phyloP scores from a whole-genome alignment of 2,113 vertebrate species.

The Phrynosoma blainvillii region DNA sequence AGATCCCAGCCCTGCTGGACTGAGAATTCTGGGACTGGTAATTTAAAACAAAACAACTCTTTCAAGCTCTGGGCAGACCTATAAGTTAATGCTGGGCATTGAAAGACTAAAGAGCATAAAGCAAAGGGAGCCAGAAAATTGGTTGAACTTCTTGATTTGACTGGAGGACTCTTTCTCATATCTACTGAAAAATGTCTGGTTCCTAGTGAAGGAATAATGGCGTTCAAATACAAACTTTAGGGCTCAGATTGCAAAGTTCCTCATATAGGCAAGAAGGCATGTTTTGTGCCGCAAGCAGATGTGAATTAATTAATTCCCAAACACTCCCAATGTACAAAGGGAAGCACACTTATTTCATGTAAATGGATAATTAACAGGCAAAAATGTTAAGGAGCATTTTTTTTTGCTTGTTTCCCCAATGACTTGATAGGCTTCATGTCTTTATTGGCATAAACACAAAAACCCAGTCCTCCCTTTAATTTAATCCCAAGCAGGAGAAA shows the following conservation, averaged over 20 bases:
- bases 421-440: background rate
- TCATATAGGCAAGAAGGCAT: background rate
- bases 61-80: too few relatives aligned
- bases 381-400: background rate
- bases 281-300: background rate
- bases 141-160: too few relatives aligned
- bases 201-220: background rate
- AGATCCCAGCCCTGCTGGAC: too few relatives aligned
- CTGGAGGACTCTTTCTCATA: background rate
- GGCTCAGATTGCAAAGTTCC: background rate
- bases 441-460: background rate
- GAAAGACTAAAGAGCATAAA: too few relatives aligned
- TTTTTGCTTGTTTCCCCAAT: background rate
- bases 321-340: background rate
- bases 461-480: accelerated
- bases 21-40: too few relatives aligned
- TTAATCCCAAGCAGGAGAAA: background rate
- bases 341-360: constrained; percentile 20
- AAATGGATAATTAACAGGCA: background rate
- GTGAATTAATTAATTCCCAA: background rate
- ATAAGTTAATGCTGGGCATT: too few relatives aligned
- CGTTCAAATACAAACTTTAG: background rate
- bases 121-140: too few relatives aligned
- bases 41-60: too few relatives aligned
- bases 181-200: background rate